Evolutionary conservation across 1,140 invertebrate species (phyloP), one percentile per base, ranked within the genome.

Genomic region (Drosophila paulistorum): DNA sequence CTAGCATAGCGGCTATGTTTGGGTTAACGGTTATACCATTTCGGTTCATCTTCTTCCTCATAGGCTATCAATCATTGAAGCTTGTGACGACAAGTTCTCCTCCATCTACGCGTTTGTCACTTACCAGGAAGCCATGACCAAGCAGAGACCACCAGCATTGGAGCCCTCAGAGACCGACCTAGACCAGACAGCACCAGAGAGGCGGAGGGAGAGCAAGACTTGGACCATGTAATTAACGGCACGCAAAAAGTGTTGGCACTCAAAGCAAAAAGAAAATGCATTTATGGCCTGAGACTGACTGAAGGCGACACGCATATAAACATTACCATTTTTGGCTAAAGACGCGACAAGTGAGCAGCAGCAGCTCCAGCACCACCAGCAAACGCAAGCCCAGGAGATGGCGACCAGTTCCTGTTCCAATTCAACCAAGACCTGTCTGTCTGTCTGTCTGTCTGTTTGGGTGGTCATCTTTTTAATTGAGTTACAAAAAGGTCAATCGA

Each of bases 251-350:
- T 85, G 85, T 89, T 90, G 80, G 69, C 75, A 76, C 45, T 51
- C 45, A 20, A 20, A 51, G 58, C 65, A 68, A 60, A 42, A 58
- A 65, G 45, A 51, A 51, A 51, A 79, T 65, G 74, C 79, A 79
- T 87, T 89, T 78, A 86, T 86, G 83, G 83, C 78, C 77, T 71
- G 71, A 64, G 63, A 51, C 45, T 51, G 45, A 51, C 66, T 63
- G 74, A 68, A 48, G 69, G 83, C 82, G 84, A 89, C 85, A 89
- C 85, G 85, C 81, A 89, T 90, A 81, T 89, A 84, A 85, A 90
- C 84, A 90, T 89, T 90, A 71, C 85, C 85, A 89, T 89, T 89
- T 89, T 89, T 89, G 85, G 85, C 77, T 87, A 90, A 81, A 84
- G 85, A 80, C 84, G 84, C 84, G 84, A 87, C 84, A 89, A 81